phyloP scores from a whole-genome alignment of 2,888 invertebrate species.

The Nomada ruficornis region DNA sequence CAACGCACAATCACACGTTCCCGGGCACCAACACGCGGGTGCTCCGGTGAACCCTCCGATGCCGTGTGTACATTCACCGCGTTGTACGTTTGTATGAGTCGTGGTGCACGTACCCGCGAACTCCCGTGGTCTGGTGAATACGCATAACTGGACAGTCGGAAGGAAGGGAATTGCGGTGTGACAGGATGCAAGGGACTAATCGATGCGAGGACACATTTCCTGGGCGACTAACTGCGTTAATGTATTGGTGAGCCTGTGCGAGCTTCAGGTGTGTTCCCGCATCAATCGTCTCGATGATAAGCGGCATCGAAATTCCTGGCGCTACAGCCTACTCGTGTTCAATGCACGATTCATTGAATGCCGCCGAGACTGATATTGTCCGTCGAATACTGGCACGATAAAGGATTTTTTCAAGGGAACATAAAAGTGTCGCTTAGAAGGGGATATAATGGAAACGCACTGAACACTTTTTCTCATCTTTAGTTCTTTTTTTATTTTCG shows the following conservation, averaged over 20 bases:
- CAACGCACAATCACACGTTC: constrained; percentile 26
- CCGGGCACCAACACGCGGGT: neutral
- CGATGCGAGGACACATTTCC: constrained; percentile 61
- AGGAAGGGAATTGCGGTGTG: constrained; percentile 49
- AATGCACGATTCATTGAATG: constrained; percentile 22
- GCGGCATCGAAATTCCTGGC: constrained; percentile 19
- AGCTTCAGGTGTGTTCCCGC: constrained; percentile 16
- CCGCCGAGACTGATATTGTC: neutral
- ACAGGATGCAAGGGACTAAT: constrained; percentile 52
- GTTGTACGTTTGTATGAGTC: neutral
- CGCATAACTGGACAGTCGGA: constrained; percentile 38
- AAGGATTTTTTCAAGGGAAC: neutral
- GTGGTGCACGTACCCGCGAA: neutral
- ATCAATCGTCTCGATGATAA: constrained; percentile 49
- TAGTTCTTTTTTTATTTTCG: too few species aligned
- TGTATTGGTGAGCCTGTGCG: constrained; percentile 2
- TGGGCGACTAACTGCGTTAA: constrained; percentile 35
- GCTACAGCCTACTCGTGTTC: neutral
- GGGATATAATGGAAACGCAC: too few species aligned
- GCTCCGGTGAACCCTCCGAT: neutral
- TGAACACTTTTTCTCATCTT: too few species aligned
- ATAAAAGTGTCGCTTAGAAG: neutral
- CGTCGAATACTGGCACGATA: neutral
- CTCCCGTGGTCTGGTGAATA: neutral
- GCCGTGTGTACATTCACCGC: neutral